These are phyloP conservation scores for Poeciliopsis gracilis DNA, from an alignment of 2,797 vertebrate species.

Conservation along the genomic window DNA sequence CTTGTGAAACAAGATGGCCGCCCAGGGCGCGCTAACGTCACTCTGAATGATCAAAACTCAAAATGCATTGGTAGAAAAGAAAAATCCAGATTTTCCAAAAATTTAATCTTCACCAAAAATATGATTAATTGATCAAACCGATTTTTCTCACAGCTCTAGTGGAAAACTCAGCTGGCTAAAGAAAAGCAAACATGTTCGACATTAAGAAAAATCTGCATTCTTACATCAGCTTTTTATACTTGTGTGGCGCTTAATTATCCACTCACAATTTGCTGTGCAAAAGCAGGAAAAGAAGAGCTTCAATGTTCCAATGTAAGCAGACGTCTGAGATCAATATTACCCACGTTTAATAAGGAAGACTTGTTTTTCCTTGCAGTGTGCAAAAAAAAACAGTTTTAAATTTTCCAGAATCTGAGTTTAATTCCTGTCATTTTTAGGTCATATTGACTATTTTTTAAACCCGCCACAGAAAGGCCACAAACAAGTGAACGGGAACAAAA, in stretches of 20 bases:
- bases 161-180: background rate
- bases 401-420: background rate
- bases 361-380: background rate
- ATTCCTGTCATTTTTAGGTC: background rate
- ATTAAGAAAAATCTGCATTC: background rate
- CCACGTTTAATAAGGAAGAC: background rate
- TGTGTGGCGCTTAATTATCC: background rate
- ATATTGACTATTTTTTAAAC: background rate
- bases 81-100: too few relatives aligned
- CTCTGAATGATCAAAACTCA: too few relatives aligned
- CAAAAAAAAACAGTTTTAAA: background rate
- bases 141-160: too few relatives aligned
- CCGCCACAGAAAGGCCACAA: conserved; percentile 30
- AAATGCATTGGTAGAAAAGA: too few relatives aligned
- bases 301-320: background rate
- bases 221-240: background rate
- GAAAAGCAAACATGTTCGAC: background rate
- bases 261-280: background rate
- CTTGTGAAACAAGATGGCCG: too few relatives aligned
- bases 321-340: background rate
- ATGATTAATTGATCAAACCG: too few relatives aligned
- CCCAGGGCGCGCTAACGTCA: too few relatives aligned
- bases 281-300: background rate
- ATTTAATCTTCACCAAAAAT: too few relatives aligned
- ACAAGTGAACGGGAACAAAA: conserved; percentile 24